Percentiles rank a stretch among this genome's conserved stretches.
Conservation (phyloP, 1,140 invertebrate genomes). For the Drosophila tristis region DNA sequence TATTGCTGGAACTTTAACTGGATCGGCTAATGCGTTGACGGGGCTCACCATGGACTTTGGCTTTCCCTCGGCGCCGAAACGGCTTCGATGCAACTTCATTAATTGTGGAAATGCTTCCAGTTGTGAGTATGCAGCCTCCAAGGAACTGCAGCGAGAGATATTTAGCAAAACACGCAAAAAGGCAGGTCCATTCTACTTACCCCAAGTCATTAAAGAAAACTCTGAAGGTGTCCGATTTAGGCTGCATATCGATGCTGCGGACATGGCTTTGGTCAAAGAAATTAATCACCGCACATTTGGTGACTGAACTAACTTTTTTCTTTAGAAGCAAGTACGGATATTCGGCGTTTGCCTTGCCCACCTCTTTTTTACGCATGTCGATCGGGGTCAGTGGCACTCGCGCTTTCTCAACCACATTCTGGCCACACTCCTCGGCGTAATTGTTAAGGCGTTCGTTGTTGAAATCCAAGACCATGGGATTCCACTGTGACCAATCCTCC, state of each 20-base stretch:
- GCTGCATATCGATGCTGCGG: conserved; percentile 32
- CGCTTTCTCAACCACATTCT: conserved; percentile 12
- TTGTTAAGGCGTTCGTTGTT: conserved; percentile 25
- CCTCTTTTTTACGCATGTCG: background rate
- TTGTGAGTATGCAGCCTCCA: too few species aligned
- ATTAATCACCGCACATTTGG: conserved; percentile 15
- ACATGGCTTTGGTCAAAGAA: conserved; percentile 48
- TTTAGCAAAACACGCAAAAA: too few species aligned
- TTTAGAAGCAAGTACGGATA: conserved; percentile 49
- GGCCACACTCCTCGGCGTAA: conserved; percentile 14
- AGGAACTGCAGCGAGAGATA: too few species aligned
- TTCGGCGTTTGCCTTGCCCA: conserved; percentile 2
- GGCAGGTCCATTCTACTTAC: conserved; percentile 11
- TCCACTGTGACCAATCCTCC: conserved; percentile 37
- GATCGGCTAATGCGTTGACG: too few species aligned
- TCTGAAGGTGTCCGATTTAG: conserved; percentile 9
- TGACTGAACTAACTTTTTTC: conserved; percentile 31
- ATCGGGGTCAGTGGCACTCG: background rate
- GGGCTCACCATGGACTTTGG: too few species aligned
- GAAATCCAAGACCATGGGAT: conserved; percentile 55
- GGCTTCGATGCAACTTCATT: too few species aligned
- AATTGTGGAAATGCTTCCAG: too few species aligned
- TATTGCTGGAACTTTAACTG: too few species aligned
- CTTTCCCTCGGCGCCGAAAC: too few species aligned
- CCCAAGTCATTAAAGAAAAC: conserved; percentile 57